phyloP scores from a whole-genome alignment of 2,113 vertebrate species.

The Rhinichthys klamathensis region DNA sequence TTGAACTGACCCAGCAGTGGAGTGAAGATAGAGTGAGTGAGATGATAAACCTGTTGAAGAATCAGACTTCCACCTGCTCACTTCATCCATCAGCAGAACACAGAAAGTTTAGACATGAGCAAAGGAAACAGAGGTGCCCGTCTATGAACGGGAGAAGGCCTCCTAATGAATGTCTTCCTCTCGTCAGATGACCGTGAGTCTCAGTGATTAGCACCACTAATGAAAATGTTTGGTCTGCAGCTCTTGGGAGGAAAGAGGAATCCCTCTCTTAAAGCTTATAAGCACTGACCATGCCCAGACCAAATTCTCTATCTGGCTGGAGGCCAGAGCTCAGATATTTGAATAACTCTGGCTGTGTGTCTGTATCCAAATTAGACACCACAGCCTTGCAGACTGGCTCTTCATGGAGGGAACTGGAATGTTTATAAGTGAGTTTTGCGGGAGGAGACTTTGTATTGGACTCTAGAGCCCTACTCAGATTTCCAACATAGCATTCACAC shows the following conservation, averaged over 20 bases:
- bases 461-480: neutral
- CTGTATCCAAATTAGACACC: constrained; percentile 36
- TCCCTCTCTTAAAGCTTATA: constrained; percentile 28
- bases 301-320: constrained; percentile 19
- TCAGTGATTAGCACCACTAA: constrained; percentile 57
- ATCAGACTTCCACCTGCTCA: constrained; percentile 37
- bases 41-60: neutral
- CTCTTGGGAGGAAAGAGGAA: constrained; percentile 38
- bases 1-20: neutral
- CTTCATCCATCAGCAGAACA: constrained; percentile 40
- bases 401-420: neutral
- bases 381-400: constrained; percentile 1
- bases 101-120: constrained; percentile 45
- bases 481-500: constrained; percentile 27
- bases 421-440: neutral
- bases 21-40: neutral
- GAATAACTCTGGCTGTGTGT: constrained; percentile 24
- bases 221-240: constrained; percentile 59
- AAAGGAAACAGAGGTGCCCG: constrained; percentile 35
- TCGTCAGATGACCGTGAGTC: constrained; percentile 51
- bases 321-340: constrained; percentile 26
- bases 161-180: constrained; percentile 59
- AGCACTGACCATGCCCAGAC: constrained; percentile 54
- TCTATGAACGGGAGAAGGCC: constrained; percentile 3
- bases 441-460: constrained; percentile 12